Evolutionary conservation across 2,797 vertebrate species (phyloP).

Genomic region (Aldrovandia affinis): DNA sequence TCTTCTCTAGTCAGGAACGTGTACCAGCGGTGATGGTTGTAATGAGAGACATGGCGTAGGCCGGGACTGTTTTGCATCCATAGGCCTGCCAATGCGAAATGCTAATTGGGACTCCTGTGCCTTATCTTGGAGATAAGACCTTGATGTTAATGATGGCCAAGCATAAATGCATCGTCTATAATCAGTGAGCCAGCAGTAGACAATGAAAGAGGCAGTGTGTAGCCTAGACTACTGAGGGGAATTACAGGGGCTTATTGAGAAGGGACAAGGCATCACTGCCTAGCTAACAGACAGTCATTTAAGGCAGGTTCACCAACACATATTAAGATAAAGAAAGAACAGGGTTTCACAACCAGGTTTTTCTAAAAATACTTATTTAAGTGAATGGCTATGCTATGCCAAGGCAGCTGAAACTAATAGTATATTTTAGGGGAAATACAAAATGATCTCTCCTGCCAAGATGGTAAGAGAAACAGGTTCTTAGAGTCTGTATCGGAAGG

Average conservation of each 20-base stretch:
- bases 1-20: not conserved
- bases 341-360: constrained; percentile 41
- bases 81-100: not conserved
- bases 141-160: not conserved
- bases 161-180: not conserved
- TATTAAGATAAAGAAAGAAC: constrained; percentile 38
- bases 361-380: constrained; percentile 45
- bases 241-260: constrained; percentile 13
- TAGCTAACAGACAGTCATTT: constrained; percentile 44
- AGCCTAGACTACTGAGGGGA: not conserved
- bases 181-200: not conserved
- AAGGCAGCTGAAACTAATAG: constrained; percentile 3
- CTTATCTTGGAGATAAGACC: not conserved
- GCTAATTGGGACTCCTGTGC: constrained; percentile 10
- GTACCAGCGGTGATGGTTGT: not conserved
- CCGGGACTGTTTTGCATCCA: not conserved
- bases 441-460: not conserved
- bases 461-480: not conserved
- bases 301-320: constrained; percentile 43
- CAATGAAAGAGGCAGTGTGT: not conserved
- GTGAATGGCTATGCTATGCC: constrained; percentile 32
- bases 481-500: not conserved
- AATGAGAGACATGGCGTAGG: not conserved
- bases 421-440: constrained; percentile 1
- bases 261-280: constrained; percentile 13